phyloP scores from a whole-genome alignment of 2,888 invertebrate genomes.

The Drosophila mettleri region DNA sequence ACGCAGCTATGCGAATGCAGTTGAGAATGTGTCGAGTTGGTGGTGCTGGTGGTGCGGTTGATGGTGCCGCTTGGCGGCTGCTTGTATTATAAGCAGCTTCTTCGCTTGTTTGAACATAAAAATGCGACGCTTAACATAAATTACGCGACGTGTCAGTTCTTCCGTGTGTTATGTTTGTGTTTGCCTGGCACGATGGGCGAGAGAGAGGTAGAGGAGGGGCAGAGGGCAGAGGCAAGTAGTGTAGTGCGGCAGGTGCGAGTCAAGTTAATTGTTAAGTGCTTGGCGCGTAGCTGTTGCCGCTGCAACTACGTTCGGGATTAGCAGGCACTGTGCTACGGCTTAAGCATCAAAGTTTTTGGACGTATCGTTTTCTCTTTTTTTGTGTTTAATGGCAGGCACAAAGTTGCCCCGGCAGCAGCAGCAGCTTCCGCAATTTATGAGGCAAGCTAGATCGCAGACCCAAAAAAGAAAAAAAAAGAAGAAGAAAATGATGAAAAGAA shows the following conservation, averaged over 20 bases:
- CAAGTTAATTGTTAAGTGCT: conserved; percentile 79
- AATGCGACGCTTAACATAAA: conserved; percentile 80
- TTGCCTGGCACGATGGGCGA: not conserved
- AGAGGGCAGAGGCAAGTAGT: conserved; percentile 10
- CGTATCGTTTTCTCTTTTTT: conserved; percentile 21
- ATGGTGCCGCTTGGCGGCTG: conserved; percentile 20
- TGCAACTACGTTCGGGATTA: conserved; percentile 60
- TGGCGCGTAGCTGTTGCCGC: conserved; percentile 50
- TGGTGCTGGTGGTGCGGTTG: conserved; percentile 13
- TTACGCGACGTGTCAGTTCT: conserved; percentile 68
- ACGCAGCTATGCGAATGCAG: conserved; percentile 53
- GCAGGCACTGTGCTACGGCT: conserved; percentile 52
- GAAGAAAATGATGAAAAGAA: too few species aligned
- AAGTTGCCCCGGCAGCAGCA: conserved; percentile 56
- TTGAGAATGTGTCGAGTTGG: conserved; percentile 44
- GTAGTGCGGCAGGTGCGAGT: conserved; percentile 61
- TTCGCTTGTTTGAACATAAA: conserved; percentile 79
- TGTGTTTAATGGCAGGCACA: conserved; percentile 46
- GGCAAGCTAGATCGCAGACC: conserved; percentile 50
- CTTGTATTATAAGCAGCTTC: conserved; percentile 76
- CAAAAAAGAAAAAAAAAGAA: not conserved
- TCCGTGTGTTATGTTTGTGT: conserved; percentile 29
- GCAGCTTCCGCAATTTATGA: conserved; percentile 65
- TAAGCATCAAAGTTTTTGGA: conserved; percentile 65
- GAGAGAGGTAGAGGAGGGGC: not conserved